Conservation (phyloP, 1,140 invertebrate genomes). For the Callitettix versicolor region DNA sequence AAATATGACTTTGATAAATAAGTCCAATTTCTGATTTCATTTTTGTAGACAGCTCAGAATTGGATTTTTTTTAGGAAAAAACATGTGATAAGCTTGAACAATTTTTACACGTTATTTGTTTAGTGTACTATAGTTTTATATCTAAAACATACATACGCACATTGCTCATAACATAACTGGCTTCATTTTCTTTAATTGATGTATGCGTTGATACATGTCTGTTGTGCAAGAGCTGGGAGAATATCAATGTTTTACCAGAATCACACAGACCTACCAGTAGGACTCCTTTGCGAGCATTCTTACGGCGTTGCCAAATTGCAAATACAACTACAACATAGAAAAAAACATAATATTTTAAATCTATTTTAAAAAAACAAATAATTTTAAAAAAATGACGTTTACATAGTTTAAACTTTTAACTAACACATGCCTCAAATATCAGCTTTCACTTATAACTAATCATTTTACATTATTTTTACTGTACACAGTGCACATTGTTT, state of each 20-base stretch:
- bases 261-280: constrained; percentile 74
- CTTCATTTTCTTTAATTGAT: constrained; percentile 75
- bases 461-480: background rate
- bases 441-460: background rate
- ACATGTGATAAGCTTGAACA: too few species aligned
- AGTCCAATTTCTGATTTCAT: too few species aligned
- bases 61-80: too few species aligned
- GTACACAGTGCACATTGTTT: too few species aligned
- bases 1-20: too few species aligned
- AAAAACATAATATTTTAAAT: constrained; percentile 13
- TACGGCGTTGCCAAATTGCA: constrained; percentile 43
- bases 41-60: too few species aligned
- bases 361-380: background rate
- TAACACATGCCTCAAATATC: background rate
- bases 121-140: too few species aligned
- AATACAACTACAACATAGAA: constrained; percentile 36
- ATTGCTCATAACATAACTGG: constrained; percentile 48
- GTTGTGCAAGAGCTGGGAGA: constrained; percentile 56
- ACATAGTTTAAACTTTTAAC: background rate
- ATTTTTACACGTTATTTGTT: too few species aligned
- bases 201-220: constrained; percentile 68
- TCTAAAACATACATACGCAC: constrained; percentile 32
- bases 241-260: constrained; percentile 77
- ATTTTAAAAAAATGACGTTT: background rate
- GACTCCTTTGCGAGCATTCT: constrained; percentile 46